Conservation (phyloP, 2,113 vertebrate species). For the Phycodurus eques region DNA sequence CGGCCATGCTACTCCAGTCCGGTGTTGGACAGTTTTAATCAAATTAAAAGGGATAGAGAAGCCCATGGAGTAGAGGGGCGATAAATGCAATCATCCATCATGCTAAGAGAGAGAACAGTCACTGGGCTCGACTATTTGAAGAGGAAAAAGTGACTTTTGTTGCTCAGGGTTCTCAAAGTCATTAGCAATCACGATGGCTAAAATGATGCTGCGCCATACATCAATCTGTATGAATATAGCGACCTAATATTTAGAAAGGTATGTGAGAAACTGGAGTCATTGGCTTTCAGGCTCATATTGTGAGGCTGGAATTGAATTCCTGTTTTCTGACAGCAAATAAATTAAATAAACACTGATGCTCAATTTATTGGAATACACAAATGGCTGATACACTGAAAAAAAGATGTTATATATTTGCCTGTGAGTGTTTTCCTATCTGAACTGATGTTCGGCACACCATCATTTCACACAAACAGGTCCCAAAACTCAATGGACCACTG, state of each 20-base stretch:
- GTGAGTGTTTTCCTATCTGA: constrained; percentile 5
- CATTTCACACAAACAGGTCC: constrained; percentile 27
- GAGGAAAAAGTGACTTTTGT: constrained; percentile 22
- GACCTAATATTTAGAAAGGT: background rate
- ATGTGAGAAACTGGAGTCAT: too few species aligned
- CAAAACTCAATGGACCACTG: constrained; percentile 24
- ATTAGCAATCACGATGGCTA: background rate
- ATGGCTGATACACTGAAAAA: background rate
- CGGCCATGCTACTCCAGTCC: constrained; percentile 37
- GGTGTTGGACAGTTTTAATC: constrained; percentile 58
- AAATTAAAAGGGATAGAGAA: constrained; percentile 57
- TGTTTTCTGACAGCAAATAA: background rate
- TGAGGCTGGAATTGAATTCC: background rate
- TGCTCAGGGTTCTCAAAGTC: constrained; percentile 19
- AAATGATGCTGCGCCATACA: background rate
- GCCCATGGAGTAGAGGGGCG: constrained; percentile 39
- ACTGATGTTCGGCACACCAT: background rate
- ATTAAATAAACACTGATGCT: background rate
- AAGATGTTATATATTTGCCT: background rate
- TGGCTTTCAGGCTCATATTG: background rate
- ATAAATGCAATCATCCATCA: constrained; percentile 59
- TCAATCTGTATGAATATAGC: background rate
- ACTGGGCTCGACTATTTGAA: constrained; percentile 31
- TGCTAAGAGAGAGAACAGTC: constrained; percentile 34
- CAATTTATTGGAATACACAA: background rate